phyloP scores from a whole-genome alignment of 2,888 invertebrate genomes.

The Alitta virens region DNA sequence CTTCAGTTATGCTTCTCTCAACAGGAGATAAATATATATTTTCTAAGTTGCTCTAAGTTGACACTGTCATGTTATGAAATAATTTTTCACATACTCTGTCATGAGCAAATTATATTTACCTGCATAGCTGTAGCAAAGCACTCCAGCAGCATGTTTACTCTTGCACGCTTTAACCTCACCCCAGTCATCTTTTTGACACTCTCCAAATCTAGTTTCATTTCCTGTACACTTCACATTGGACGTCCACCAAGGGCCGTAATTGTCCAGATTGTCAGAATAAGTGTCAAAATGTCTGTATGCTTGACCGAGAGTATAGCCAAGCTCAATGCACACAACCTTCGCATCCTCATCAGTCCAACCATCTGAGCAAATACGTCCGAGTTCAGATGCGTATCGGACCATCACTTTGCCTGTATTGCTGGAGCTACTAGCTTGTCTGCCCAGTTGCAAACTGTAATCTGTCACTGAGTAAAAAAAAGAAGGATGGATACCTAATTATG shows the following conservation, averaged over 20 bases:
- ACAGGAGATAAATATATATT: too few relatives aligned
- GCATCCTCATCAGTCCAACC: not conserved
- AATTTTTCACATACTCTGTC: too few relatives aligned
- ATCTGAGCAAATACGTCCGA: not conserved
- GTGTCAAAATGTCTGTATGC: not conserved
- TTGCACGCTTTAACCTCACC: constrained; percentile 9
- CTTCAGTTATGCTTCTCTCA: too few relatives aligned
- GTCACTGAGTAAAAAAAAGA: too few relatives aligned
- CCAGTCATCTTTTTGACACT: constrained; percentile 58
- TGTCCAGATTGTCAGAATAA: constrained; percentile 19
- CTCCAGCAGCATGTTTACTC: constrained; percentile 13
- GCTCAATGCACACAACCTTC: not conserved
- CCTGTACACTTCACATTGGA: constrained; percentile 70
- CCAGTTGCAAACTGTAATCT: too few relatives aligned
- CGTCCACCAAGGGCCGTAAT: constrained; percentile 64
- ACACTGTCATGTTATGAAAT: too few relatives aligned
- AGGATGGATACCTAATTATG: too few relatives aligned
- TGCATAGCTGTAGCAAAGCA: constrained; percentile 33
- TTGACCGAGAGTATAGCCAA: not conserved
- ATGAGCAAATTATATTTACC: constrained; percentile 30
- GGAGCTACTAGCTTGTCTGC: too few relatives aligned
- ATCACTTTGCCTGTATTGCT: not conserved
- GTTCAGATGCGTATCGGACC: not conserved
- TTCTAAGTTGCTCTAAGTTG: too few relatives aligned
- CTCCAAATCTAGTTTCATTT: constrained; percentile 66